Evolutionary conservation across 2,888 invertebrate species (phyloP).

Genomic region (Diplazon laetatorius): DNA sequence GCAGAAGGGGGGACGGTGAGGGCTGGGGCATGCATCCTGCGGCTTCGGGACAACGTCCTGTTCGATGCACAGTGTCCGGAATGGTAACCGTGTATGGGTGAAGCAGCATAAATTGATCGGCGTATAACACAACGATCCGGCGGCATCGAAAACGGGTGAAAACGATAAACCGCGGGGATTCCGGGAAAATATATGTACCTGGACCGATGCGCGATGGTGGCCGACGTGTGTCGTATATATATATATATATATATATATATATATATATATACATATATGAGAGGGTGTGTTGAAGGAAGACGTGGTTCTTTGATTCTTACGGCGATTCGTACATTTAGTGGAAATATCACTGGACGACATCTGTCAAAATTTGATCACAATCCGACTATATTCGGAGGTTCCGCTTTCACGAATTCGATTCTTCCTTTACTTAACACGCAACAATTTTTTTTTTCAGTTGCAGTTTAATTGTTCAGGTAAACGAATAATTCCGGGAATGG

Average conservation of each 20-base stretch:
- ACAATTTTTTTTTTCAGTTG: too few species aligned
- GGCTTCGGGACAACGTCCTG: slow-evolving; percentile 39
- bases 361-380: too few species aligned
- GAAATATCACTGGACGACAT: too few species aligned
- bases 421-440: too few species aligned
- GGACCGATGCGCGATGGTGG: background rate
- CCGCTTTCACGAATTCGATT: too few species aligned
- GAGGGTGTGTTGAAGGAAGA: slow-evolving; percentile 12
- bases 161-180: slow-evolving; percentile 60
- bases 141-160: slow-evolving; percentile 13
- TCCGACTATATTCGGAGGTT: too few species aligned
- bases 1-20: too few species aligned
- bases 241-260: slow-evolving; percentile 16
- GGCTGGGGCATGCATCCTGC: slow-evolving; percentile 7
- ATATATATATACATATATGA: too few species aligned
- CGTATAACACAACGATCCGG: slow-evolving; percentile 16
- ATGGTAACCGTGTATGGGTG: slow-evolving; percentile 2
- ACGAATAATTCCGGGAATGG: too few species aligned
- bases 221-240: background rate
- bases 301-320: too few species aligned
- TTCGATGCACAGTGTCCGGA: background rate
- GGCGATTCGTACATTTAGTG: too few species aligned
- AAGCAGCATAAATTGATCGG: slow-evolving; percentile 47
- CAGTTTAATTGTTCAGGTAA: too few species aligned
- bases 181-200: slow-evolving; percentile 53